These are phyloP conservation scores for Penaeus monodon DNA, from an alignment of 2,888 invertebrate genomes.

Conservation along the genomic window DNA sequence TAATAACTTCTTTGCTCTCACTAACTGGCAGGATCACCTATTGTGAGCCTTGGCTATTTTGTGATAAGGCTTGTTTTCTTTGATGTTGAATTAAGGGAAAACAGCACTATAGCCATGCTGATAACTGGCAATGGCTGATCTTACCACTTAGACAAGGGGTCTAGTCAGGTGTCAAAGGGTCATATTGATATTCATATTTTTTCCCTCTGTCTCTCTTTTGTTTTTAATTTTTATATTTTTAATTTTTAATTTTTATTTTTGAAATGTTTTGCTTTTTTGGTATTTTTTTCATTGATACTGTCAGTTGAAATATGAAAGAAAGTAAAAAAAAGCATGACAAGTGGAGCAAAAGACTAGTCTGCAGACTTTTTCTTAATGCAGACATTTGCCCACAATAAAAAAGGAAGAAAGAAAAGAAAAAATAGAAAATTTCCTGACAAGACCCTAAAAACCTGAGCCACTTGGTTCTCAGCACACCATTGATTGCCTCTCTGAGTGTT, in stretches of 20 bases:
- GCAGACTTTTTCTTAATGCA: too few species aligned
- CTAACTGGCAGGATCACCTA: constrained; percentile 52
- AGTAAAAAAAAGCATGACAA: too few species aligned
- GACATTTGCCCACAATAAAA: too few species aligned
- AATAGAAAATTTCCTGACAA: constrained; percentile 42
- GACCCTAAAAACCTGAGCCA: constrained; percentile 53
- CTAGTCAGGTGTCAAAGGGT: constrained; percentile 44
- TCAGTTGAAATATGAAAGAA: too few species aligned
- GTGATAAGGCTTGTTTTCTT: constrained; percentile 38
- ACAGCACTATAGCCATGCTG: constrained; percentile 39
- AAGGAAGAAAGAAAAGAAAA: too few species aligned
- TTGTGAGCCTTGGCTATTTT: constrained; percentile 43
- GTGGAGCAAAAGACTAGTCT: too few species aligned
- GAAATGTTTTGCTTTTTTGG: too few species aligned
- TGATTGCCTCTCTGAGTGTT: constrained; percentile 61
- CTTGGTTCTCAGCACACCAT: constrained; percentile 65
- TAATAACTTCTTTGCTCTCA: constrained; percentile 53
- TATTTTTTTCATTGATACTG: too few species aligned
- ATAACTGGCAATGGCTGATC: constrained; percentile 50
- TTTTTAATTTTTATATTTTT: background rate
- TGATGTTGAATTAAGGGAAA: constrained; percentile 30
- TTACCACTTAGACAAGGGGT: constrained; percentile 50
- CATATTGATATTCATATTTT: background rate
- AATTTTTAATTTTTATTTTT: background rate
- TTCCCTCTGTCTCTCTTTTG: background rate